These are phyloP conservation scores for Bovichtus diacanthus DNA, from an alignment of 2,797 vertebrate species.

Conservation along the genomic window DNA sequence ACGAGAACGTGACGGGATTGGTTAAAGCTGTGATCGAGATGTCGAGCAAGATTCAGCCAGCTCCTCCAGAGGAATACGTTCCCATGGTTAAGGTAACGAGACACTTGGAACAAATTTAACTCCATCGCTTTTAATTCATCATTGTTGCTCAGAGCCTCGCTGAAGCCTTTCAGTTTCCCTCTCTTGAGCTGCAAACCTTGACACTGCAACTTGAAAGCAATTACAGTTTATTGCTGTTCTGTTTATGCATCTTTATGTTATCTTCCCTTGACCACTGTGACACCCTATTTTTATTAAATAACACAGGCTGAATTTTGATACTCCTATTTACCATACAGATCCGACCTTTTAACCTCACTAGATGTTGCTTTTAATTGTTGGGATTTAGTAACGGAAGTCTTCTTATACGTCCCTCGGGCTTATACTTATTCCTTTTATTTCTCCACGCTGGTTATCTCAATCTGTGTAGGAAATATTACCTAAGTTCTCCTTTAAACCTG, in stretches of 20 bases:
- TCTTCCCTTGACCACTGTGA: not conserved
- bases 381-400: not conserved
- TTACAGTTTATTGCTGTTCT: not conserved
- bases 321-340: not conserved
- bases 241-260: not conserved
- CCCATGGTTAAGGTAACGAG: slow-evolving; percentile 97
- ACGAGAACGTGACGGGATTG: slow-evolving; percentile 97
- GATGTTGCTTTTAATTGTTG: not conserved
- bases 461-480: not conserved
- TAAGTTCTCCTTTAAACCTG: not conserved
- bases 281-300: not conserved
- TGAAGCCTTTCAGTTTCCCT: not conserved
- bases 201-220: not conserved
- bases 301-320: not conserved
- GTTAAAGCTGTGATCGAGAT: slow-evolving; percentile 99
- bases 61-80: slow-evolving; percentile 96
- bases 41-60: slow-evolving; percentile 98
- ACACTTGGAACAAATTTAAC: no score
- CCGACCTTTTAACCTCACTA: not conserved
- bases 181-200: not conserved
- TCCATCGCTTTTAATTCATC: not conserved
- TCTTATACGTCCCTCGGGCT: not conserved
- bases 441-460: not conserved
- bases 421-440: not conserved
- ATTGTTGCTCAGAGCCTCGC: not conserved